Evolutionary conservation across 2,888 invertebrate species (phyloP).

Genomic region (Drosophila fulvimacula): DNA sequence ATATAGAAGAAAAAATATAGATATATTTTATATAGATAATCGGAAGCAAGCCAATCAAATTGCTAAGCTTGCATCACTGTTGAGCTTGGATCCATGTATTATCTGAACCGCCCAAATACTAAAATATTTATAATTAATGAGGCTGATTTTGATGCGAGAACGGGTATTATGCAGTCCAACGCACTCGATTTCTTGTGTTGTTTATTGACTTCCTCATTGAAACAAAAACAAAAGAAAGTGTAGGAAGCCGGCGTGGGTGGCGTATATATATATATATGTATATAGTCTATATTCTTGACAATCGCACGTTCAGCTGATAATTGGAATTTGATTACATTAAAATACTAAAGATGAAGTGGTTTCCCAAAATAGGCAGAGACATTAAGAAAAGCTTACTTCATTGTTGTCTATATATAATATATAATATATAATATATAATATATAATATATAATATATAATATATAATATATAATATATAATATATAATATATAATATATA

Average conservation of each 20-base stretch:
- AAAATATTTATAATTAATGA: not conserved
- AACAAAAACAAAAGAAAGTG: conserved; percentile 6
- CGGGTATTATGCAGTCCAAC: not conserved
- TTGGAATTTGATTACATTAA: conserved; percentile 22
- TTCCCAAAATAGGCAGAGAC: conserved; percentile 11
- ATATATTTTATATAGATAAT: too few relatives aligned
- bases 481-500: too few relatives aligned
- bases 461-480: too few relatives aligned
- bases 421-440: not conserved
- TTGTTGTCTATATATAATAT: too few relatives aligned
- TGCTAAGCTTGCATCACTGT: too few relatives aligned
- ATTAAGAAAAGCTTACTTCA: not conserved
- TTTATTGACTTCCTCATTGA: conserved; percentile 33
- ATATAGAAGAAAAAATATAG: too few relatives aligned
- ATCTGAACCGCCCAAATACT: not conserved
- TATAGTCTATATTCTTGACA: not conserved
- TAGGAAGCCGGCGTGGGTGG: not conserved
- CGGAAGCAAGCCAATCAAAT: too few relatives aligned
- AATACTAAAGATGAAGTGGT: not conserved
- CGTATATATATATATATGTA: not conserved
- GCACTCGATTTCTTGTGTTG: conserved; percentile 14
- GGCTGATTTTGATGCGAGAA: not conserved
- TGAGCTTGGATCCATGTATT: too few relatives aligned
- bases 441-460: too few relatives aligned
- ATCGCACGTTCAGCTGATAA: conserved; percentile 24